Evolutionary conservation across 2,888 invertebrate genomes (phyloP), one percentile per base, ranked within the genome.

Genomic region (Tethea ocularis): DNA sequence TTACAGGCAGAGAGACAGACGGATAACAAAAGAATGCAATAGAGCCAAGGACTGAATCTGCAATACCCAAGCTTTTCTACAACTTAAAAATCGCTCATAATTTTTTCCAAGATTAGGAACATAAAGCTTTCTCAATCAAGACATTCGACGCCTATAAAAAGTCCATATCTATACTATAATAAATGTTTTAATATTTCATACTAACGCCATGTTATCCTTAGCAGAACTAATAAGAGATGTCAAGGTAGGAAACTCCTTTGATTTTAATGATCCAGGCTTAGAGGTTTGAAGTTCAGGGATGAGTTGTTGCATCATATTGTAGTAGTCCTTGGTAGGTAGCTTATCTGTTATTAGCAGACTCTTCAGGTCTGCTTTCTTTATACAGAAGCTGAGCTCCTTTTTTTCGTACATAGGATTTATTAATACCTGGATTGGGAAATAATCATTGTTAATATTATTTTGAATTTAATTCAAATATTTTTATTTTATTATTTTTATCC

Each of bases 341-440:
- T 80, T 88, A 24, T 95, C 94, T 0, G 96, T 95, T 3, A 96
- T 93, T 0, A 98, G 79, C 0, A 98, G 77, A 4, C 95, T 95
- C 76, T 95, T 96, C 26, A 96, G 89, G 0, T 93, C 94, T 0
- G 96, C 96, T 88, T 97, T 97, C 56, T 95, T 94, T 15, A 98
- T 80, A 61, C 96, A 95, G 80, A 95, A 97, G 58, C 95, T 93
- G 2, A 98, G 74, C 82, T 98, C 98, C 0, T 88, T 79, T 10
- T 94, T 90, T 78, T 95, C 95, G 80, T 97, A 98, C 0, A 94
- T 93, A 0, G 98, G 96, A 79, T 98, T 98, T 57, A 98, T 93
- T 57, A 96, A 95, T 5, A 97, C 97, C 95, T 96, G 82, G 38
- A 79, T 78, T 58, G 26, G 41, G n/a, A 11, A 4, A 33, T 41